phyloP scores from a whole-genome alignment of 1,140 invertebrate species.

The Luehdorfia chinensis region DNA sequence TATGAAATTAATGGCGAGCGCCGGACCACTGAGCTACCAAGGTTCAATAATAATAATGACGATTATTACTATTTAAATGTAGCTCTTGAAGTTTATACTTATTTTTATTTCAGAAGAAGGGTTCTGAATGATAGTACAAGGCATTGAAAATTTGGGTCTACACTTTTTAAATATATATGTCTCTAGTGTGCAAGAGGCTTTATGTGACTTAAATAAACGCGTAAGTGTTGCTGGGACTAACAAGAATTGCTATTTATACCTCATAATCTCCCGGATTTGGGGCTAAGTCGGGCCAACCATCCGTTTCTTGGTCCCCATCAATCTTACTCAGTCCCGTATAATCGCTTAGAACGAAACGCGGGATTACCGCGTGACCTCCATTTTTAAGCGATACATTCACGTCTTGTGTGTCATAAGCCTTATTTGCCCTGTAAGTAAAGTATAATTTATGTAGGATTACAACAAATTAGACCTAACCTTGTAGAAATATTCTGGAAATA shows the following conservation, averaged over 20 bases:
- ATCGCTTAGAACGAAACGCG: slow-evolving; percentile 57
- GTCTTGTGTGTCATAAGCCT: slow-evolving; percentile 16
- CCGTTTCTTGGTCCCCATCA: slow-evolving; percentile 49
- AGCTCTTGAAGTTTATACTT: too few relatives aligned
- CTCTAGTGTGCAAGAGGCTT: background rate
- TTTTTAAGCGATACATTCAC: slow-evolving; percentile 44
- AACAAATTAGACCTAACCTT: slow-evolving; percentile 13
- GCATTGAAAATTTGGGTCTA: too few relatives aligned
- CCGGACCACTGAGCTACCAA: too few relatives aligned
- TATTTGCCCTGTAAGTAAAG: slow-evolving; percentile 12
- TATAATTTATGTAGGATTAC: slow-evolving; percentile 15
- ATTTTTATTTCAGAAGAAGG: too few relatives aligned
- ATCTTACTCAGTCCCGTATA: slow-evolving; percentile 68
- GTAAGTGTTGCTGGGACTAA: background rate
- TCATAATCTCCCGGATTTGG: slow-evolving; percentile 15
- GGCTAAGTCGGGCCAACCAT: slow-evolving; percentile 32
- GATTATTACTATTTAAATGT: too few relatives aligned
- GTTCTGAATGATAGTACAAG: too few relatives aligned
- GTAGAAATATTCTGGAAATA: slow-evolving; percentile 3
- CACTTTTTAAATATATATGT: too few relatives aligned
- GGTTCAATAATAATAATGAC: too few relatives aligned
- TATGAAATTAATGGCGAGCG: too few relatives aligned
- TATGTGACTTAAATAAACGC: background rate
- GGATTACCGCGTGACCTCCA: slow-evolving; percentile 54
- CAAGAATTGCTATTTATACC: slow-evolving; percentile 12